Conservation (phyloP, 2,797 vertebrate species). For the Pitangus sulphuratus region DNA sequence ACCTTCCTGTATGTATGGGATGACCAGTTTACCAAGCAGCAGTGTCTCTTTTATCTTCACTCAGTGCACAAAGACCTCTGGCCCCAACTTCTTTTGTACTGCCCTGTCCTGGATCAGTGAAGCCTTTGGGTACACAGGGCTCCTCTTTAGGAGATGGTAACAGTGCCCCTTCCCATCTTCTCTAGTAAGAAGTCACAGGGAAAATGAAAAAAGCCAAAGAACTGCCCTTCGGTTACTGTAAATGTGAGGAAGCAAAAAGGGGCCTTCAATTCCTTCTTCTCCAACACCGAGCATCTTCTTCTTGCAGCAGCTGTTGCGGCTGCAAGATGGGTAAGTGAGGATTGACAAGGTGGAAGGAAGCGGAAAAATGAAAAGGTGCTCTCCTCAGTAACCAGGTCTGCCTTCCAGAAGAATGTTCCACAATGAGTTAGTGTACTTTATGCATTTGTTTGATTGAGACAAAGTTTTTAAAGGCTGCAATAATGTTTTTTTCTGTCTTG, state of each 20-base stretch:
- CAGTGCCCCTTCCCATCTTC: not conserved
- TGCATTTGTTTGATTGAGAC: not conserved
- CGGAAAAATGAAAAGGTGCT: not conserved
- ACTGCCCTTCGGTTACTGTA: not conserved
- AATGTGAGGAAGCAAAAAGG: not conserved
- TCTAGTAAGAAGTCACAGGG: not conserved
- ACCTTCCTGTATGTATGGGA: not conserved
- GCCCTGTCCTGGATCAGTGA: accelerated
- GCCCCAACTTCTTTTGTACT: not conserved
- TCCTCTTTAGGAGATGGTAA: not conserved
- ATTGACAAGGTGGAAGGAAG: not conserved
- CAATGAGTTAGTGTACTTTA: not conserved
- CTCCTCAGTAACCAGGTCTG: not conserved
- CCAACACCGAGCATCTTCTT: not conserved
- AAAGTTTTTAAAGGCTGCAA: not conserved
- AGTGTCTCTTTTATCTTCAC: not conserved
- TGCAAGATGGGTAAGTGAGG: not conserved
- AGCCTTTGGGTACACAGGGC: not conserved
- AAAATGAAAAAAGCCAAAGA: not conserved
- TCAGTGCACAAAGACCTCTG: not conserved
- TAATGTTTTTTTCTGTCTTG: not conserved
- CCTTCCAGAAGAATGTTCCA: not conserved
- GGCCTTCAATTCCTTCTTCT: not conserved
- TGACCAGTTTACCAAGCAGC: not conserved
- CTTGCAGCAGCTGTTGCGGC: not conserved